These are phyloP conservation scores for Enteromius treurensis DNA, from an alignment of 2,797 vertebrate species.

Conservation along the genomic window DNA sequence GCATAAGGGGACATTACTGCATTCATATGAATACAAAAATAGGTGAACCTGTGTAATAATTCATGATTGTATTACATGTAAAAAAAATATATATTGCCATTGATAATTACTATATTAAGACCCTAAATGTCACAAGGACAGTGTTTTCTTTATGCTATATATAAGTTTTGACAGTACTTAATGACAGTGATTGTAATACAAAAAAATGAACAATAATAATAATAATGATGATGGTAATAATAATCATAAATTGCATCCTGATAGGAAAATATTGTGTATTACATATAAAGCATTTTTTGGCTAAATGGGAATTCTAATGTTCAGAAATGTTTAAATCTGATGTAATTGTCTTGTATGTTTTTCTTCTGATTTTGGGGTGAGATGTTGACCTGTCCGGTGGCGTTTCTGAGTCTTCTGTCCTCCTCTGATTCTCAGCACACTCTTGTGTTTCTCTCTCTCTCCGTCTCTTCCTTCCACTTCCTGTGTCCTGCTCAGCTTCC, in stretches of 20 bases:
- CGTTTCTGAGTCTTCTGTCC: constrained; percentile 58
- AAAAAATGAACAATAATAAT: neutral
- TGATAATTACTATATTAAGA: neutral
- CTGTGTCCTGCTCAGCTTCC: constrained; percentile 83
- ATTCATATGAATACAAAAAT: neutral
- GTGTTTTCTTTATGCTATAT: neutral
- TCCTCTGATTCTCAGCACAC: constrained; percentile 75
- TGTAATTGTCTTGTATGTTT: neutral
- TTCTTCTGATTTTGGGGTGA: constrained; percentile 3
- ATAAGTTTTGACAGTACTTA: too few species aligned
- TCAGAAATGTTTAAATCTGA: neutral
- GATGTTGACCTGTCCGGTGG: constrained; percentile 16
- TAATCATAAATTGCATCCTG: neutral
- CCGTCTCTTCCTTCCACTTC: constrained; percentile 59
- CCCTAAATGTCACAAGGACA: neutral
- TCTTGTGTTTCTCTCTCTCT: constrained; percentile 70
- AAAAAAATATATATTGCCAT: too few species aligned
- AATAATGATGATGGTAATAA: neutral
- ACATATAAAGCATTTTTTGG: neutral
- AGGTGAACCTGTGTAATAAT: neutral
- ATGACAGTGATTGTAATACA: too few species aligned
- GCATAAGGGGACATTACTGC: neutral
- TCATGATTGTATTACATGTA: neutral
- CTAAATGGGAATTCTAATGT: neutral
- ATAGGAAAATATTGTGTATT: neutral